Evolutionary conservation across 2,113 vertebrate genomes (phyloP), one percentile per base, ranked within the genome.

Genomic region (Phalacrocorax pelagicus): DNA sequence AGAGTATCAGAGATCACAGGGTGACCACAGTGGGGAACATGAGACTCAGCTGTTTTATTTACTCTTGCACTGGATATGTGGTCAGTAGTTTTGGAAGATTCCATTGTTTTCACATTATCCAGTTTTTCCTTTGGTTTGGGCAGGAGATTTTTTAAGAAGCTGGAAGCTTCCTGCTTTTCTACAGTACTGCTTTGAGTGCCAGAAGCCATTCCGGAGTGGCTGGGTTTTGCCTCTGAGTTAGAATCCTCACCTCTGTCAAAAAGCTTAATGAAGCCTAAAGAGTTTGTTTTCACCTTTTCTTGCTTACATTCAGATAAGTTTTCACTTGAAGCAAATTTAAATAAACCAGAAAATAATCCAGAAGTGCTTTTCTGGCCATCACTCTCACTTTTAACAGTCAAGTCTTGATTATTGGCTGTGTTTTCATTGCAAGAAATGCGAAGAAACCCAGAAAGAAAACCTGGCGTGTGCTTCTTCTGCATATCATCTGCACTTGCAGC

Each of bases 381-480:
- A 26, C 71, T 70, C 88, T 95, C 85, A 6, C 83, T 95, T 95
- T 97, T 98, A 54, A 81, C 38, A 71, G 84, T 23, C 3, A 49
- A 66, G n/a, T 98, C 96, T 73, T 97, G 97, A 89, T 94, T 92
- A 95, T 6, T 90, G 62, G 83, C 81, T 34, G 87, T 54, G n/a
- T 98, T 96, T 87, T 98, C 98, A 82, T 61, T 89, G 79, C 97
- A 96, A 93, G 98, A 97, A 96, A 95, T 96, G 66, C 42, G 96
- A 77, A 99, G 97, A 15, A 99, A 94, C 40, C 97, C 98, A 75
- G 98, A 98, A 95, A 99, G 92, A 90, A 99, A 97, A 20, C 98
- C 95, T 67, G 97, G 42, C 97, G 96, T 22, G 27, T 69, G 34
- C 54, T 95, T 55, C 72, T 95, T 95, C 63, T 62, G 69, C 11